A percentile compares a stretch with the other conserved stretches of the same genome.
Evolutionary conservation across 2,797 vertebrate genomes (phyloP).

Genomic region (Lates japonicus): DNA sequence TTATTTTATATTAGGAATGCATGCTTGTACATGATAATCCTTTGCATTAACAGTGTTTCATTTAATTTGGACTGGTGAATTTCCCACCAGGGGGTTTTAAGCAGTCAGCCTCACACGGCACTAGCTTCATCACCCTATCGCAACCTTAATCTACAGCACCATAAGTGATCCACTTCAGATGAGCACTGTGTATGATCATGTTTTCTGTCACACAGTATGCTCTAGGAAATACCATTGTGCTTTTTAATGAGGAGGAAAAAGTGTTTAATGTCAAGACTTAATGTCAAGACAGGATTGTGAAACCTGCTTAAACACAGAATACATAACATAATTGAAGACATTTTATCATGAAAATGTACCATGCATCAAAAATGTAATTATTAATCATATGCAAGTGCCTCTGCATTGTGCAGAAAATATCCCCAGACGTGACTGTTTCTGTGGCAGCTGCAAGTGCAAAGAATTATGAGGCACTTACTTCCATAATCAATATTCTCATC

Average conservation of each 20-base stretch:
- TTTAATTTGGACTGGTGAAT: too few relatives aligned
- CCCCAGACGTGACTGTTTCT: background rate
- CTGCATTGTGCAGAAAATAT: background rate
- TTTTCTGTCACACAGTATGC: background rate
- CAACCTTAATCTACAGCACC: background rate
- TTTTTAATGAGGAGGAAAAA: background rate
- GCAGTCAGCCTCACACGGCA: background rate
- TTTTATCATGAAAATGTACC: background rate
- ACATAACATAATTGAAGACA: background rate
- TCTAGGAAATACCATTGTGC: background rate
- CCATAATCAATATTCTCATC: background rate
- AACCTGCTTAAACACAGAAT: background rate
- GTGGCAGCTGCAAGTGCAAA: conserved; percentile 3
- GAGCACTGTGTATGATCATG: background rate
- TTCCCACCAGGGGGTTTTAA: too few relatives aligned
- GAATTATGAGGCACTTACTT: background rate
- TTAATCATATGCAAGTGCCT: background rate
- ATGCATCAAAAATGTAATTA: background rate
- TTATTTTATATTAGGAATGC: too few relatives aligned
- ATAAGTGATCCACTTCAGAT: background rate
- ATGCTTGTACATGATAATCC: too few relatives aligned
- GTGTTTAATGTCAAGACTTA: background rate
- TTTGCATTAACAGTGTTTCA: too few relatives aligned
- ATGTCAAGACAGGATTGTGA: background rate
- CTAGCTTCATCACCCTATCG: background rate